Base-by-base conservation (phyloP, 2,113 vertebrate genomes). In the Colinus virginianus region DNA sequence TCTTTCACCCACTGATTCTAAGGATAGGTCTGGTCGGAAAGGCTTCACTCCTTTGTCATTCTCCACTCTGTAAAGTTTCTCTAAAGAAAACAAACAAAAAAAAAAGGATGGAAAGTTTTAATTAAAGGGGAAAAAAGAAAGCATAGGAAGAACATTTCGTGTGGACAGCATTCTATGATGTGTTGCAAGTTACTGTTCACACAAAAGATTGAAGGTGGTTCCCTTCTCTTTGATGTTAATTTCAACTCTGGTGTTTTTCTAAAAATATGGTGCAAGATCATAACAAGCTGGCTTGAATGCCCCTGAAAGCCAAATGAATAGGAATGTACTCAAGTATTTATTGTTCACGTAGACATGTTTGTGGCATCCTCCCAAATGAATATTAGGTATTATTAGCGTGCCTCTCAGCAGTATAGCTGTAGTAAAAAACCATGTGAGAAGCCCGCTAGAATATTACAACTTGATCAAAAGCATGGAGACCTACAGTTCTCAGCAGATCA, bases 1-100 rank as follows among this genome's bases (percentile, higher is more conserved):
- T 63, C 68, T 97, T 72, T 99, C 99, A 72, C 98, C 98, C 28
- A 97, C 97, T 6, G 96, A 95, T 67, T 99, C 98, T 91, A 98
- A 97, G 90, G 97, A 97, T 26, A 99, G 97, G 80, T 99, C 99
- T 28, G 99, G 99, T 92, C 99, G 98, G 95, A 99, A 99, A 83
- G 97, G 97, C 49, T 93, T 97, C 16, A 3, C 6, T 95, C 97
- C 93, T 18, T 95, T 77, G 96, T 95, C 67, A 10, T 95, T 96
- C 96, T 98, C 97, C 66, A 99, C 98, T 94, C 98, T 97, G 97
- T 97, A 97, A 84, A 99, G 95, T 97, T 99, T 99, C 94, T 99
- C 99, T 99, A 97, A 84, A 88, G 61, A 7, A 75, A 1, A 1
- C 3, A 88, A 72, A 28, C 78, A 72, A 81, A 91, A 28, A 79